Conservation (phyloP, 2,113 vertebrate genomes). For the Eurystomus gularis region DNA sequence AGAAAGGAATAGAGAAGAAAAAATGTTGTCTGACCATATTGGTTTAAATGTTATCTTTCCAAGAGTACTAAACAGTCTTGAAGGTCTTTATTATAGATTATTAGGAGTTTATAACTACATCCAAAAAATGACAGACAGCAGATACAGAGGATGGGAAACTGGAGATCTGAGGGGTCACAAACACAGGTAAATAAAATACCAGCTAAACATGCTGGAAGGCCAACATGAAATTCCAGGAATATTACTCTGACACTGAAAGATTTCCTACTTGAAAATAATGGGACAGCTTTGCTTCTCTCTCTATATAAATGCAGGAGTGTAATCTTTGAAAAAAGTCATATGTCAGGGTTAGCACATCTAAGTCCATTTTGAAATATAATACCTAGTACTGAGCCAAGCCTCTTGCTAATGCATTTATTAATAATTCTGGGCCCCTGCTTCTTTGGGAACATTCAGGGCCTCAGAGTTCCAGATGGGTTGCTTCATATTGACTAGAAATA, state of each 20-base stretch:
- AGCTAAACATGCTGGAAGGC: neutral
- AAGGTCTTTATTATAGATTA: neutral
- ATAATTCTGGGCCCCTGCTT: neutral
- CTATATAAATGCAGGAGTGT: neutral
- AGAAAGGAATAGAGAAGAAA: neutral
- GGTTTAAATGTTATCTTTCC: neutral
- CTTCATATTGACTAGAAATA: slow-evolving; percentile 1
- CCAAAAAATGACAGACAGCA: neutral
- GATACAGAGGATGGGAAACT: neutral
- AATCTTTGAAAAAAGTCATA: neutral
- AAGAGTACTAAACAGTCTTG: slow-evolving; percentile 5
- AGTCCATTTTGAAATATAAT: slow-evolving; percentile 30
- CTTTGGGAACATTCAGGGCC: neutral
- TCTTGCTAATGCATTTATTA: slow-evolving; percentile 29
- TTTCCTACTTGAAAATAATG: neutral
- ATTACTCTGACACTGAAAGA: neutral
- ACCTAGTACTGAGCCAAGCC: neutral
- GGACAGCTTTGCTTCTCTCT: neutral
- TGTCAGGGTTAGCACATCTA: neutral
- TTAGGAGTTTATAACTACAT: neutral
- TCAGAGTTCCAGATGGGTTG: neutral
- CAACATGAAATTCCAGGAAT: slow-evolving; percentile 4
- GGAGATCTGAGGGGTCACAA: neutral
- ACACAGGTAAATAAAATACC: slow-evolving; percentile 8
- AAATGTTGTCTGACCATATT: neutral